These are phyloP conservation scores for Limosa lapponica DNA, from an alignment of 2,797 vertebrate genomes.

Conservation along the genomic window DNA sequence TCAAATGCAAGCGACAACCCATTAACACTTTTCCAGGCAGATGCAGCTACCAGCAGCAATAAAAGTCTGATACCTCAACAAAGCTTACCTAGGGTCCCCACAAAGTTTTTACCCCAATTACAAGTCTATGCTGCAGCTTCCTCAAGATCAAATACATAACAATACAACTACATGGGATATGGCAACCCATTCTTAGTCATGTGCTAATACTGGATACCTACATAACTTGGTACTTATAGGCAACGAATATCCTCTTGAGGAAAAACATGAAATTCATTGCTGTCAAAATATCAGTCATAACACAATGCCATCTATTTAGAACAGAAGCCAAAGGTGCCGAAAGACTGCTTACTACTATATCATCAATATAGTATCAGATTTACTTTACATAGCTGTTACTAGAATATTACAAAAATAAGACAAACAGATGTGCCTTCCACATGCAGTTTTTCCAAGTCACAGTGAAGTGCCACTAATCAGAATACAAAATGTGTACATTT, in stretches of 20 bases:
- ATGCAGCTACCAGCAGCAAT: background rate
- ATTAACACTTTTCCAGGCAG: background rate
- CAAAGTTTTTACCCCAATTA: background rate
- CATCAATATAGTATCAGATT: background rate
- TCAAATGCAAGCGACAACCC: background rate
- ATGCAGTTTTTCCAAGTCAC: background rate
- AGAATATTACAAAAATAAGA: background rate
- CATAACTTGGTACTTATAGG: accelerated
- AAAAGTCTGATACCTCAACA: background rate
- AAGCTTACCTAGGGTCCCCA: background rate
- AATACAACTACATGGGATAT: accelerated
- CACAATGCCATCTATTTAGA: background rate
- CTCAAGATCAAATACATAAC: background rate
- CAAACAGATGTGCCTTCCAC: background rate
- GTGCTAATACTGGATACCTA: background rate
- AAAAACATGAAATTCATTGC: background rate
- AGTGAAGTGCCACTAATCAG: background rate
- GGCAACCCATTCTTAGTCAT: background rate
- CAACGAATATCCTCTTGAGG: background rate
- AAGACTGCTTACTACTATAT: background rate
- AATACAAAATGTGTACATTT: background rate
- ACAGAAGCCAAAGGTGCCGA: background rate
- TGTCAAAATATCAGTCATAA: background rate
- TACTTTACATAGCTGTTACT: background rate
- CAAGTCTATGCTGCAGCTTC: background rate